A percentile compares a stretch with the other conserved stretches of the same genome.
These are phyloP conservation scores for Antennarius maculatus DNA, from an alignment of 2,797 vertebrate genomes.

Conservation along the genomic window DNA sequence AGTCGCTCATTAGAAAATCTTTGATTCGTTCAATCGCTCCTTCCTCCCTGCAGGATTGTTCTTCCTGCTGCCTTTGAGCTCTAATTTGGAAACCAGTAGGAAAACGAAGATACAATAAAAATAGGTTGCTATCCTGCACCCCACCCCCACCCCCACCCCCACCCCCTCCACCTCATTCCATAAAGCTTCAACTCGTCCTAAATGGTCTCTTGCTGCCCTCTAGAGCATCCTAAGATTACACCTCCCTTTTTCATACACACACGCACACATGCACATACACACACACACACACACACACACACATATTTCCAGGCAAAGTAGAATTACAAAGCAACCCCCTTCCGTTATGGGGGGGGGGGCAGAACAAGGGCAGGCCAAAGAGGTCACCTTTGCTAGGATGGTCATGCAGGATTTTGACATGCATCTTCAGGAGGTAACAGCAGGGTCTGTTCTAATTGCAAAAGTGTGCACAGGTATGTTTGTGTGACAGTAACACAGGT, in stretches of 20 bases:
- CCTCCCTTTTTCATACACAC: conserved; percentile 15
- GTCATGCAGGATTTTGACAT: conserved; percentile 1
- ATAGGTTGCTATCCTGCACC: conserved; percentile 2
- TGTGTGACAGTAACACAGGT: not conserved
- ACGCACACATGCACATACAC: conserved; percentile 2
- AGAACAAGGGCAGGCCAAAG: conserved; percentile 49
- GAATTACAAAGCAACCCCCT: not conserved
- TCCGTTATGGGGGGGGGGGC: not conserved
- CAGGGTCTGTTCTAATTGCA: conserved; percentile 6
- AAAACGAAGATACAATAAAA: conserved; percentile 19
- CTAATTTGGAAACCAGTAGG: not conserved
- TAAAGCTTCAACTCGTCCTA: conserved; percentile 31
- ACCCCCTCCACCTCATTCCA: not conserved
- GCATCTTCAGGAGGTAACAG: not conserved
- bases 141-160: not conserved
- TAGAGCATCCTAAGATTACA: conserved; percentile 62
- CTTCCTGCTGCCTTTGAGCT: not conserved
- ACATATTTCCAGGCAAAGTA: not conserved
- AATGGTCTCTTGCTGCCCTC: conserved; percentile 79
- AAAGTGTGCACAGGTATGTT: no score
- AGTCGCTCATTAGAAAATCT: not conserved
- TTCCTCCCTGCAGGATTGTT: not conserved
- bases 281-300: not conserved
- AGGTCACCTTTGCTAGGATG: conserved; percentile 50
- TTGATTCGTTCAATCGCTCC: not conserved